A percentile compares a stretch with the other conserved stretches of the same genome.
Conservation (phyloP, 2,888 invertebrate species). For the Eristalis pertinax region DNA sequence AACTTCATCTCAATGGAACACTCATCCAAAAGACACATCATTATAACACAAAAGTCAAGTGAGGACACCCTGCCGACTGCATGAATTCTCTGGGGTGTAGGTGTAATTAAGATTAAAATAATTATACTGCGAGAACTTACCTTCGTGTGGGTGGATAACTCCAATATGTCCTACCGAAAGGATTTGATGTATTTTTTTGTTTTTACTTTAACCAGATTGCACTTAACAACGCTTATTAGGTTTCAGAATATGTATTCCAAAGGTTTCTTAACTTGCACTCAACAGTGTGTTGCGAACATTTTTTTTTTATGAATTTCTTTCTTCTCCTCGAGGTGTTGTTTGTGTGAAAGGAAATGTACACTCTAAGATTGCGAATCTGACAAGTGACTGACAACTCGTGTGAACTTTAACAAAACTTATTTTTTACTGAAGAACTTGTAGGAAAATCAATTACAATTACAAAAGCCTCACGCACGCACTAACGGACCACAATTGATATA, state of each 20-base stretch:
- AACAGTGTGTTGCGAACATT: background rate
- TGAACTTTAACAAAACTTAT: background rate
- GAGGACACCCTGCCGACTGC: conserved; percentile 12
- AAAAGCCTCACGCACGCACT: conserved; percentile 20
- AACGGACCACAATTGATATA: conserved; percentile 25
- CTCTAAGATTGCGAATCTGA: conserved; percentile 1
- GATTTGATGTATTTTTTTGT: background rate
- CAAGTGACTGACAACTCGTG: conserved; percentile 17
- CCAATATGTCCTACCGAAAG: conserved; percentile 19
- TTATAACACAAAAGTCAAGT: conserved; percentile 51
- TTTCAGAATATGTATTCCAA: conserved; percentile 33
- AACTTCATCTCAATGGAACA: background rate
- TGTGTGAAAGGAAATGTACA: background rate
- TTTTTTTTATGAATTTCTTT: background rate
- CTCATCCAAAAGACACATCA: conserved; percentile 36
- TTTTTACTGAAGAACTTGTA: background rate
- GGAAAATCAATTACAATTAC: conserved; percentile 13
- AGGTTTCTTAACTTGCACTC: conserved; percentile 13
- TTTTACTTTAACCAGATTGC: background rate
- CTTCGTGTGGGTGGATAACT: conserved; percentile 15
- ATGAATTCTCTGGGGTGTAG: background rate
- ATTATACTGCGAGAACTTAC: conserved; percentile 46
- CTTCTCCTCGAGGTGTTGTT: background rate
- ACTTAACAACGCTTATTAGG: conserved; percentile 23
- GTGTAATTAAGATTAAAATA: conserved; percentile 67